Evolutionary conservation across 2,888 invertebrate species (phyloP).

Genomic region (Suillia variegata): DNA sequence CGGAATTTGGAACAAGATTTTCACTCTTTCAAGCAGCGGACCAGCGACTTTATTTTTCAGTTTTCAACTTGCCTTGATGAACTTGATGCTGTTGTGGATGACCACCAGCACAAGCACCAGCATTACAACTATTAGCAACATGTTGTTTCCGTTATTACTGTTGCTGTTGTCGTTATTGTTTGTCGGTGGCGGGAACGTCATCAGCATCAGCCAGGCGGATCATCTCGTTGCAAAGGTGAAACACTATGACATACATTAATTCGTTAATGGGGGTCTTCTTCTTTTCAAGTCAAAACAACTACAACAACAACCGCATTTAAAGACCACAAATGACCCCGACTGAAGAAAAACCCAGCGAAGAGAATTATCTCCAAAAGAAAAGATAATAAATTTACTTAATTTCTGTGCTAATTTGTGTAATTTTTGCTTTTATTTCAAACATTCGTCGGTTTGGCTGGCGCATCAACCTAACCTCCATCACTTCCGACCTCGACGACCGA

Average conservation of each 20-base stretch:
- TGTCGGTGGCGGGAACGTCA: background rate
- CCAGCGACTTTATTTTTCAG: background rate
- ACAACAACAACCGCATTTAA: too few relatives aligned
- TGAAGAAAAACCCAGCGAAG: background rate
- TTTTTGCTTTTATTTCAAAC: background rate
- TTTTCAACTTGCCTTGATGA: background rate
- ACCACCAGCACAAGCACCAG: too few relatives aligned
- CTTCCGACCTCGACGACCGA: constrained; percentile 11
- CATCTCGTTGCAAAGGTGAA: background rate
- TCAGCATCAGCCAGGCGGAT: background rate
- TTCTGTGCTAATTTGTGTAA: background rate
- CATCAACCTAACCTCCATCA: too few relatives aligned
- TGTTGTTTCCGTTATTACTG: constrained; percentile 1
- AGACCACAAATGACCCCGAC: too few relatives aligned
- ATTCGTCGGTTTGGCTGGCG: constrained; percentile 10
- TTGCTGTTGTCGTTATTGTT: too few relatives aligned
- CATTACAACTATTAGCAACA: too few relatives aligned
- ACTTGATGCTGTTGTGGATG: too few relatives aligned
- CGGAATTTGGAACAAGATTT: too few relatives aligned
- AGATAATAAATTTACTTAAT: background rate
- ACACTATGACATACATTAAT: background rate
- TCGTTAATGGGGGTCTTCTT: too few relatives aligned
- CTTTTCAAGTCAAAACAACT: too few relatives aligned
- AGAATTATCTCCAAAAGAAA: background rate
- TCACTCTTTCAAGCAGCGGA: too few relatives aligned